phyloP scores from a whole-genome alignment of 2,888 invertebrate genomes.

The Temnothorax unifasciatus region DNA sequence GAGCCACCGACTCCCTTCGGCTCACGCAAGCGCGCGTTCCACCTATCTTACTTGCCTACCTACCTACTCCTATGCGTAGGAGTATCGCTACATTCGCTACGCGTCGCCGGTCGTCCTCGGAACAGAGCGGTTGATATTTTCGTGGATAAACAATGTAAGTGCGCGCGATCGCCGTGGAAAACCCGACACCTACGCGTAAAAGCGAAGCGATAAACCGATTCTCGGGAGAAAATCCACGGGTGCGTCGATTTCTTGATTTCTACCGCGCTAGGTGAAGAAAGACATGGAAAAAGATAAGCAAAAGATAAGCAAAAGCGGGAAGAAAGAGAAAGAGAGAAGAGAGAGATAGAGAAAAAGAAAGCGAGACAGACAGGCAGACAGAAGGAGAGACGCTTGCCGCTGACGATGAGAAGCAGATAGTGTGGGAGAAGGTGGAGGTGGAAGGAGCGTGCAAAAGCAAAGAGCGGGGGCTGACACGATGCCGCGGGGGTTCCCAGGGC shows the following conservation, averaged over 20 bases:
- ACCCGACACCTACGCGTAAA: constrained; percentile 60
- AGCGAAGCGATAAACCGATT: constrained; percentile 61
- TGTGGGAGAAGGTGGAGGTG: constrained; percentile 73
- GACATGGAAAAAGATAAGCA: constrained; percentile 10
- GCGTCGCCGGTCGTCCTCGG: neutral
- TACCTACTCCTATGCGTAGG: neutral
- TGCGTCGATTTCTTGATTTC: constrained; percentile 70
- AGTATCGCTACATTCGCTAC: neutral
- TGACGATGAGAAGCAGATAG: constrained; percentile 63
- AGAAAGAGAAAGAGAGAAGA: constrained; percentile 20
- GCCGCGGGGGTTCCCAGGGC: constrained; percentile 87
- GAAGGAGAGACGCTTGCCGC: constrained; percentile 57
- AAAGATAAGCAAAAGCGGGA: constrained; percentile 49
- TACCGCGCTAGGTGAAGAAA: constrained; percentile 42
- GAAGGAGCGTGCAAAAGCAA: constrained; percentile 72
- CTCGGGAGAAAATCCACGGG: constrained; percentile 68
- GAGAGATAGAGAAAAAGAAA: constrained; percentile 32
- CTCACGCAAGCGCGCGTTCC: neutral
- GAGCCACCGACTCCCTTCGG: constrained; percentile 62
- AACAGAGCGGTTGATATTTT: neutral
- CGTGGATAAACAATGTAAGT: constrained; percentile 21
- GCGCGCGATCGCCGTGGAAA: constrained; percentile 33
- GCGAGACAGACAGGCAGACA: constrained; percentile 36
- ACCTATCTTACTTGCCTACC: constrained; percentile 14
- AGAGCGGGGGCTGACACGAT: constrained; percentile 86